Conservation (phyloP, 2,888 invertebrate species). For the Acleris emargana region DNA sequence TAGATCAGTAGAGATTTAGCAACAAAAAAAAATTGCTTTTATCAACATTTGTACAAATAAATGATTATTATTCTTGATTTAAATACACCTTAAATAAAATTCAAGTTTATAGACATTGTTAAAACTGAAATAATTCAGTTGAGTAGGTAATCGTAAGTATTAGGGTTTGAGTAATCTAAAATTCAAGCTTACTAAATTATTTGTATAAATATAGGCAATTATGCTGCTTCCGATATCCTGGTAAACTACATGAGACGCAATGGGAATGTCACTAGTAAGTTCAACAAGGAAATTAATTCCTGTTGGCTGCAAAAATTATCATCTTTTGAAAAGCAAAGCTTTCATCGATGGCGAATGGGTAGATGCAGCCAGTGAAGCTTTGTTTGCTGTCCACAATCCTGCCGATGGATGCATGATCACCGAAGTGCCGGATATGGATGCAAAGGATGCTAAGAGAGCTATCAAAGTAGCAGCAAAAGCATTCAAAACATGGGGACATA, state of each 20-base stretch:
- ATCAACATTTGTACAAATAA: no score
- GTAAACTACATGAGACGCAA: slow-evolving; percentile 38
- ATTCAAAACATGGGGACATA: slow-evolving; percentile 91
- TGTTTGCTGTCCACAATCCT: slow-evolving; percentile 91
- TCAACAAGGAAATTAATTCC: slow-evolving; percentile 47
- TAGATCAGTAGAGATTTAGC: no score
- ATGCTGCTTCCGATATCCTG: no score
- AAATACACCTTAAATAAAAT: no score
- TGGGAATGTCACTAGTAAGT: slow-evolving; percentile 56
- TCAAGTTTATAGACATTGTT: no score
- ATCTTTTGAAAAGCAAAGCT: slow-evolving; percentile 66
- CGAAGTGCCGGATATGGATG: slow-evolving; percentile 93
- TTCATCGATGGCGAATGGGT: slow-evolving; percentile 88
- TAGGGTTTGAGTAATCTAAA: no score
- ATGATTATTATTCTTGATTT: no score
- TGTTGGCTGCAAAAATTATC: slow-evolving; percentile 57
- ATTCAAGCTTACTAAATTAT: no score
- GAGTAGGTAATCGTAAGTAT: no score
- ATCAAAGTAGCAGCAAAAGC: slow-evolving; percentile 89
- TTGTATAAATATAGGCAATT: no score
- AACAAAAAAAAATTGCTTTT: no score
- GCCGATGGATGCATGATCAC: slow-evolving; percentile 89
- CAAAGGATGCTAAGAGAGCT: slow-evolving; percentile 88
- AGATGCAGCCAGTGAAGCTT: slow-evolving; percentile 84
- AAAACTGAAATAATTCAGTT: no score